Conservation (phyloP, 2,888 invertebrate genomes). For the Pachymerium ferrugineum region DNA sequence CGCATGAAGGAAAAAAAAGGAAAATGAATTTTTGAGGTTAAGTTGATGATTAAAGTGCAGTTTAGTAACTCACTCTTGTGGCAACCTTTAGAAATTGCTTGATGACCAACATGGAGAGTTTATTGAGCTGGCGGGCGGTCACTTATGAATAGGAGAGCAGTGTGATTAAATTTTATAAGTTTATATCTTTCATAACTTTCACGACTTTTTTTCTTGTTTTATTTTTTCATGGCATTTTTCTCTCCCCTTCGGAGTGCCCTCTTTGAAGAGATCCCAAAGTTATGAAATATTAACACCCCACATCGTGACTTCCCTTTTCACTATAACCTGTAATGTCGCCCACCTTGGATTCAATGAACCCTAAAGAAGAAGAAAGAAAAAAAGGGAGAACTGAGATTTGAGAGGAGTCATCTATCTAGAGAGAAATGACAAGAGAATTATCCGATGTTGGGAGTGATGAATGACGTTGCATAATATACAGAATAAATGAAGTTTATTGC, state of each 20-base stretch:
- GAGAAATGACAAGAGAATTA: background rate
- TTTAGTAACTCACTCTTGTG: background rate
- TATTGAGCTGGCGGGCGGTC: background rate
- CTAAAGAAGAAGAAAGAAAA: background rate
- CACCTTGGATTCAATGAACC: background rate
- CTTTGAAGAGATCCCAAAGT: no score
- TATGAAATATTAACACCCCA: no score
- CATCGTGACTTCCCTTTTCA: no score
- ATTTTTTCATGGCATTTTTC: background rate
- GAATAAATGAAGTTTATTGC: background rate
- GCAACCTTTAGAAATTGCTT: background rate
- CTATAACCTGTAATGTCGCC: no score
- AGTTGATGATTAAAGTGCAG: background rate
- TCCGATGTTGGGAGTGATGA: background rate
- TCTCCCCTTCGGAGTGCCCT: no score
- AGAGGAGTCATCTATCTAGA: background rate
- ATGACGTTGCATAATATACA: background rate
- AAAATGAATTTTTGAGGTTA: background rate
- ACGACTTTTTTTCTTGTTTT: background rate
- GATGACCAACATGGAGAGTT: background rate
- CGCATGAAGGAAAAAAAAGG: background rate
- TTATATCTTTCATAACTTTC: background rate
- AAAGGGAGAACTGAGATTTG: background rate
- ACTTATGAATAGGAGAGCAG: background rate
- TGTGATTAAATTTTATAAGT: background rate